These are phyloP conservation scores for Nyctibius bracteatus DNA, from an alignment of 2,113 vertebrate species.

Conservation along the genomic window DNA sequence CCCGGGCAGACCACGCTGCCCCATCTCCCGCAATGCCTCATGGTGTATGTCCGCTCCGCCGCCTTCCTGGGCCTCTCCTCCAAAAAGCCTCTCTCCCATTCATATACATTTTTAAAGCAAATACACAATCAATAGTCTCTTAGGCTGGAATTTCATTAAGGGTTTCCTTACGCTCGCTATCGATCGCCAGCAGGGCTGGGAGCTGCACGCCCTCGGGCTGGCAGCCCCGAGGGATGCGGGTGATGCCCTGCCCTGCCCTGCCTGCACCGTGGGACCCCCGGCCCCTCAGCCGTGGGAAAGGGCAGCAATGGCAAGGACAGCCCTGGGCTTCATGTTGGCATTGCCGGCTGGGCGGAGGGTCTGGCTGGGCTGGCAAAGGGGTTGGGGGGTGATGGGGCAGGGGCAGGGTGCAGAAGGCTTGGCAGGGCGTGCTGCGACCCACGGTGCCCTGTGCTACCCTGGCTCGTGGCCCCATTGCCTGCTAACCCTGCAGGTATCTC, in stretches of 20 bases:
- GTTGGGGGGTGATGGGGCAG: no score
- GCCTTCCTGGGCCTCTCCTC: neutral
- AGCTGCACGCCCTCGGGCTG: rapidly evolving
- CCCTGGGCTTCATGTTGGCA: neutral
- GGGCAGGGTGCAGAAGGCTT: neutral
- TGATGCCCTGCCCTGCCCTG: neutral
- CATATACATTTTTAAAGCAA: slow-evolving; percentile 46
- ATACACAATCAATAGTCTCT: slow-evolving; percentile 53
- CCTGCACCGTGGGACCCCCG: neutral
- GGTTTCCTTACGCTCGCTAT: slow-evolving; percentile 36
- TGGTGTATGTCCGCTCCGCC: neutral
- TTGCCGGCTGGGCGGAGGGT: neutral
- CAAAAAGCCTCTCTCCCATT: slow-evolving; percentile 47
- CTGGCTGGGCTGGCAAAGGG: neutral
- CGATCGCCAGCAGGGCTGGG: neutral
- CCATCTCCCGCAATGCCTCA: rapidly evolving
- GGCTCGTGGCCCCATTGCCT: neutral
- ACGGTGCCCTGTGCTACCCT: neutral
- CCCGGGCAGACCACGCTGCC: neutral
- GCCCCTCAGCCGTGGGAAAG: neutral
- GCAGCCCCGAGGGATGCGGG: rapidly evolving
- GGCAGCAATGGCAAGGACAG: neutral
- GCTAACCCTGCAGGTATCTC: neutral
- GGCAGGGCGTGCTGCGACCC: neutral
- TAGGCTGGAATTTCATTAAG: slow-evolving; percentile 58